phyloP scores from a whole-genome alignment of 2,888 invertebrate species.

The Hyalella azteca region DNA sequence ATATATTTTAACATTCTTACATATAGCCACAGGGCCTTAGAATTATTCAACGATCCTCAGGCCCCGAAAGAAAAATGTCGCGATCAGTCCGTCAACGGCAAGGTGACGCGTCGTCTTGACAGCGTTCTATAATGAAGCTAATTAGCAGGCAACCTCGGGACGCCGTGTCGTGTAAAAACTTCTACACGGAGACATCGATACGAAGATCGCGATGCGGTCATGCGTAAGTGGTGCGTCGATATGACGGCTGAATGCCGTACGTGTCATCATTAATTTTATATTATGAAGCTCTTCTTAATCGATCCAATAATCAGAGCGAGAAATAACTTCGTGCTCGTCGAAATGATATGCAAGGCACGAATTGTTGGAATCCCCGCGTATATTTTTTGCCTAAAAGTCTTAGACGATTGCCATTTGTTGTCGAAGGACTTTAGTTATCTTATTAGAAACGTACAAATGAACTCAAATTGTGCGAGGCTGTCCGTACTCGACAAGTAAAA shows the following conservation, averaged over 20 bases:
- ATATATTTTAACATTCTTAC: too few species aligned
- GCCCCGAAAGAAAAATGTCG: too few species aligned
- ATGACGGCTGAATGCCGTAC: not conserved
- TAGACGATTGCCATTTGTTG: too few species aligned
- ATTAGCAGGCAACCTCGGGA: not conserved
- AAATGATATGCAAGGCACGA: not conserved
- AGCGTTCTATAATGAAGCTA: not conserved
- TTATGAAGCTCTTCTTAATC: constrained; percentile 8
- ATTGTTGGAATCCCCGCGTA: not conserved
- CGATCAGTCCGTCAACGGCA: not conserved
- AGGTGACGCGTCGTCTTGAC: not conserved
- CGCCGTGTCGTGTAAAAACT: not conserved
- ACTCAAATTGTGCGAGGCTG: too few species aligned
- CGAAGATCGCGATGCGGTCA: not conserved
- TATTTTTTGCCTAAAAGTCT: too few species aligned
- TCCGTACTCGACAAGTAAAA: too few species aligned
- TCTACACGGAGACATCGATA: not conserved
- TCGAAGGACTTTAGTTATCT: too few species aligned
- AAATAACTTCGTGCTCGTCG: not conserved
- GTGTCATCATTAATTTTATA: not conserved
- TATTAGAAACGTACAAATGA: too few species aligned
- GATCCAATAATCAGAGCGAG: not conserved
- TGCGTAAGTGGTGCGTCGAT: not conserved
- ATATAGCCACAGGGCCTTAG: too few species aligned
- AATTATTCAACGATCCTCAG: too few species aligned